Percentiles rank a stretch among this genome's conserved stretches.
Evolutionary conservation across 2,113 vertebrate genomes (phyloP).

Genomic region (Micromys minutus): DNA sequence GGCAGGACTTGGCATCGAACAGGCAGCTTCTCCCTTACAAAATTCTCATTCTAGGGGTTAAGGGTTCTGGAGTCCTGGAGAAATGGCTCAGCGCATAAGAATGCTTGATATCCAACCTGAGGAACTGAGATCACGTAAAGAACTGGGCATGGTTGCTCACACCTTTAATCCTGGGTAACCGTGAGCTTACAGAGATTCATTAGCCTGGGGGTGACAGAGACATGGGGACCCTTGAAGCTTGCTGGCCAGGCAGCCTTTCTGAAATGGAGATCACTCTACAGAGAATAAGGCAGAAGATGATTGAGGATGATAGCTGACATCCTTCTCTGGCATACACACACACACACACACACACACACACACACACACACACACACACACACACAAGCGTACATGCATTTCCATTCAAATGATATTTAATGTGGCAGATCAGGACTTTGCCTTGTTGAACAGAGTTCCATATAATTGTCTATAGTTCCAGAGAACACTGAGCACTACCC

Average conservation of each 20-base stretch:
- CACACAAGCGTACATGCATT: accelerated
- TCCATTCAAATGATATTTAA: not conserved
- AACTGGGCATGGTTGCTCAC: not conserved
- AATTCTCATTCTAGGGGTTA: not conserved
- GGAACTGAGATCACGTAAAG: not conserved
- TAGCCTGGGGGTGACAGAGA: too few species aligned
- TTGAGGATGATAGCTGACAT: not conserved
- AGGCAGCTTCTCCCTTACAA: not conserved
- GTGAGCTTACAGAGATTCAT: not conserved
- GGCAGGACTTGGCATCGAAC: not conserved
- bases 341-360: not conserved
- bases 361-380: not conserved
- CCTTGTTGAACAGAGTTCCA: too few species aligned
- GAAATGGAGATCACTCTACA: too few species aligned
- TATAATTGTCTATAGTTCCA: not conserved
- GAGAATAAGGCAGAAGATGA: not conserved
- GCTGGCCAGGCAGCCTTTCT: not conserved
- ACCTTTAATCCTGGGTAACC: not conserved
- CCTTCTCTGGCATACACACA: not conserved
- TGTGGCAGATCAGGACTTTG: not conserved
- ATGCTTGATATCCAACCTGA: not conserved
- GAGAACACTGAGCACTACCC: not conserved
- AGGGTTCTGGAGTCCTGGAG: too few species aligned
- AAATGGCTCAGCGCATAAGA: not conserved
- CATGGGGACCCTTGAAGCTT: not conserved